phyloP scores from a whole-genome alignment of 2,797 vertebrate species.

The Poeciliopsis infans region DNA sequence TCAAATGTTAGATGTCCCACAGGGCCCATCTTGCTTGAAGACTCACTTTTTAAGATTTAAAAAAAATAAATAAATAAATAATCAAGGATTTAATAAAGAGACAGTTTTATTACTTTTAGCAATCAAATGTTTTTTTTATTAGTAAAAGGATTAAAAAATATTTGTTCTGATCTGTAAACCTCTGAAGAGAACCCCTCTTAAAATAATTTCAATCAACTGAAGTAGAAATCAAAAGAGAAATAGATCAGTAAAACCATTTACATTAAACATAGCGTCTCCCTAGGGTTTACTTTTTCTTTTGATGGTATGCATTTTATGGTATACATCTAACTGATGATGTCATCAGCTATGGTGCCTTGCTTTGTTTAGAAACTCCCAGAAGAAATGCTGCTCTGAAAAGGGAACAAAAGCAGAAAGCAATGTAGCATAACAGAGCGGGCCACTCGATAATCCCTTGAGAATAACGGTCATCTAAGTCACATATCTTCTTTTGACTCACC shows the following conservation, averaged over 20 bases:
- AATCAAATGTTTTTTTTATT: background rate
- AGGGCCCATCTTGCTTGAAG: background rate
- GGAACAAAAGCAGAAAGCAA: conserved; percentile 45
- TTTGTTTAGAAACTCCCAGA: conserved; percentile 24
- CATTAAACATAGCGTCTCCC: background rate
- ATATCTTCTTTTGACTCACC: conserved; percentile 38
- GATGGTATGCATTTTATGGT: conserved; percentile 4
- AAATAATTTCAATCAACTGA: background rate
- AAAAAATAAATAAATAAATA: background rate
- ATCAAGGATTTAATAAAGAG: background rate
- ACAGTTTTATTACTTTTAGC: background rate
- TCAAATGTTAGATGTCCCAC: background rate
- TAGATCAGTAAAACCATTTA: background rate
- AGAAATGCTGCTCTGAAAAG: conserved; percentile 35
- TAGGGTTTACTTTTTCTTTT: conserved; percentile 12
- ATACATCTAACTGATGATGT: conserved; percentile 40
- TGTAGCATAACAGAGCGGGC: conserved; percentile 25
- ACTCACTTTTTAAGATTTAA: background rate
- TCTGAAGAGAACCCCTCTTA: background rate
- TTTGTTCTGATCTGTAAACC: background rate
- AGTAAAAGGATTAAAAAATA: background rate
- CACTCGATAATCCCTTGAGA: conserved; percentile 47
- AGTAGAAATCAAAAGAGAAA: conserved; percentile 1
- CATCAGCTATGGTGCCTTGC: conserved; percentile 35
- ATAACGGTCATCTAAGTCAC: conserved; percentile 52